phyloP scores from a whole-genome alignment of 2,113 vertebrate species.

The Mormoops blainvillei region DNA sequence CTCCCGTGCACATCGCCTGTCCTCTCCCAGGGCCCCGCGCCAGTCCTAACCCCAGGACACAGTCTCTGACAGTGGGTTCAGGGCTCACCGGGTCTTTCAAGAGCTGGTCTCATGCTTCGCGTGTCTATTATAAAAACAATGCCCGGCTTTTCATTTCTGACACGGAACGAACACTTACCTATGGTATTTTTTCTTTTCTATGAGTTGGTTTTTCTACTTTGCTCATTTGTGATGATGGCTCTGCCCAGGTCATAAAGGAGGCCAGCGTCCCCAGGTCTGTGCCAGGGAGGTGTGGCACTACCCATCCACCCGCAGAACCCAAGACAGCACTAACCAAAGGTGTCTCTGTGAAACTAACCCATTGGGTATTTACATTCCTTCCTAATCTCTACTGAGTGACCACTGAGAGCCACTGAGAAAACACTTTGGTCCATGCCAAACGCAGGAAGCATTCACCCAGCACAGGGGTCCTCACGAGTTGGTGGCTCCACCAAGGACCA shows the following conservation, averaged over 20 bases:
- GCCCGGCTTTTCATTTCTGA: not conserved
- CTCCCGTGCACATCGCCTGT: rapidly evolving
- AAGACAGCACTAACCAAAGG: not conserved
- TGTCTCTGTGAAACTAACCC: not conserved
- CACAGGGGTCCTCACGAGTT: rapidly evolving
- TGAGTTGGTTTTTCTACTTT: not conserved
- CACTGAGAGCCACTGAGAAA: not conserved
- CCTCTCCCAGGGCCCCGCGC: not conserved
- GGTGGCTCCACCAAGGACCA: too few relatives aligned
- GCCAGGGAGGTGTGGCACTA: rapidly evolving
- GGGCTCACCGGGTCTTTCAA: not conserved
- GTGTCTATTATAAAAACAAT: not conserved
- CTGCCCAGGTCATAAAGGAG: not conserved
- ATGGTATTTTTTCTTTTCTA: not conserved
- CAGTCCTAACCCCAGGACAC: not conserved
- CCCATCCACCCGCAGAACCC: not conserved
- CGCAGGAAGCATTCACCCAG: rapidly evolving
- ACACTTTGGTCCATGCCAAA: rapidly evolving
- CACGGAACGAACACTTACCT: not conserved
- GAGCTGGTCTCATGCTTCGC: rapidly evolving
- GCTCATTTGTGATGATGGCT: not conserved
- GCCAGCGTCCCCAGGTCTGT: not conserved
- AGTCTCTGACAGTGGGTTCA: rapidly evolving
- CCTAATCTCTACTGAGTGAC: not conserved
- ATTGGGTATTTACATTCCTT: not conserved